phyloP scores from a whole-genome alignment of 2,113 vertebrate species.

The Spheniscus mendiculus region DNA sequence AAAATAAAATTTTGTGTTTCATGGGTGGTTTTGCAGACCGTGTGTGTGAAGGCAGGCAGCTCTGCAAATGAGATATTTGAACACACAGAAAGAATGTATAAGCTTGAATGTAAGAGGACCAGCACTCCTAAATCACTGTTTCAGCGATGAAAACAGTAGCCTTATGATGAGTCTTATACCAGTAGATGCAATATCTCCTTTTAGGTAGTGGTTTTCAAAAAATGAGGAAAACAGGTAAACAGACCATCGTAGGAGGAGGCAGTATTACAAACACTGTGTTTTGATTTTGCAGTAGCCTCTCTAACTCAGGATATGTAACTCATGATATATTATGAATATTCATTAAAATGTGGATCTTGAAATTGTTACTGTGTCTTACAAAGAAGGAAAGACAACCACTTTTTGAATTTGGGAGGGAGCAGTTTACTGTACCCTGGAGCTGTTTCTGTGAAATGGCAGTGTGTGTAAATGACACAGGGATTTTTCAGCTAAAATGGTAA shows the following conservation, averaged over 20 bases:
- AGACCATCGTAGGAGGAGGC: not conserved
- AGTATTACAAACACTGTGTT: not conserved
- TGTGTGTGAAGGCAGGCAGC: not conserved
- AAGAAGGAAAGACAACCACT: not conserved
- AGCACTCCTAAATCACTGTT: not conserved
- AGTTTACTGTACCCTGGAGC: not conserved
- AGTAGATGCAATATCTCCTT: not conserved
- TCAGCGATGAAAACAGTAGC: not conserved
- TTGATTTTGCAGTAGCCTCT: not conserved
- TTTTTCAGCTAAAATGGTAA: not conserved
- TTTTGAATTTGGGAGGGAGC: not conserved
- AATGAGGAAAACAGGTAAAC: not conserved
- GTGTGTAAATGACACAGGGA: not conserved
- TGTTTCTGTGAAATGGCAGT: not conserved
- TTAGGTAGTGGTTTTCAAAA: too few species aligned
- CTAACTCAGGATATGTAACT: not conserved
- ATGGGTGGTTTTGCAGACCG: not conserved
- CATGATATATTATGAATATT: not conserved
- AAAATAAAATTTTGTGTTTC: not conserved
- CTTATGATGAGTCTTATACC: not conserved
- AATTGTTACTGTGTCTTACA: not conserved
- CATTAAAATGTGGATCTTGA: not conserved
- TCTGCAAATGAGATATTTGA: not conserved
- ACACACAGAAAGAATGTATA: too few species aligned
- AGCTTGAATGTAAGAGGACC: not conserved